Base-by-base conservation (phyloP, 2,888 invertebrate species). In the Limnephilus marmoratus region DNA sequence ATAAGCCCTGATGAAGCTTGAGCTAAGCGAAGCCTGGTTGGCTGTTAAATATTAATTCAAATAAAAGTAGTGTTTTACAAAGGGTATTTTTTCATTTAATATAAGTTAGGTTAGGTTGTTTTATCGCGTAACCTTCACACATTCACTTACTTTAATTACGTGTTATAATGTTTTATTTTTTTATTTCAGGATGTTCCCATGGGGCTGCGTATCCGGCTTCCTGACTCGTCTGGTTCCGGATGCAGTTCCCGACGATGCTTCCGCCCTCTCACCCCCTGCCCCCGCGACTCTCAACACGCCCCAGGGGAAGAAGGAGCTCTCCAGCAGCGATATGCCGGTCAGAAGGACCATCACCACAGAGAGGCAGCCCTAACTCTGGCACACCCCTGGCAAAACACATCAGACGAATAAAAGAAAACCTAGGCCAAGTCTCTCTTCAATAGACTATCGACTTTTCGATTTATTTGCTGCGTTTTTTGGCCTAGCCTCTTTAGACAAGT, bases 151-250 rank as follows among this genome's bases (percentile, higher is more conserved):
- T 53, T 53, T 24, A 18, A 18, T 53, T 18, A 18, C 5, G 3
- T 49, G 13, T 49, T 81, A n/a, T 81, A 81, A 29, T 81, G n/a
- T 0, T 15, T n/a, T 81, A 31, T 81, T 31, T 81, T 15, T 81
- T 15, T 15, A 34, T 95, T 96, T n/a, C 95, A 98, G 98, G 97
- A 94, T 97, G 90, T 96, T 98, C 93, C 98, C 98, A 29, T 98
- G 97, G 98, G 95, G 96, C 29, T 97, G 97, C 93, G 95, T 96
- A 92, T 96, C 97, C 3, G 97, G 97, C 94, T 95, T 98, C 94
- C 95, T 98, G 93, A 96, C 97, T 90, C 96, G 97, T 15, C 94
- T 98, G 41, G 97, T 98, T 29, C 97, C 97, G 1, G 98, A 98
- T 94, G 97, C 97, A 3, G 96, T 96, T 18, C 98, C 98, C n/a